Conservation (phyloP, 1,140 invertebrate species). For the Wiebesia pumilae region DNA sequence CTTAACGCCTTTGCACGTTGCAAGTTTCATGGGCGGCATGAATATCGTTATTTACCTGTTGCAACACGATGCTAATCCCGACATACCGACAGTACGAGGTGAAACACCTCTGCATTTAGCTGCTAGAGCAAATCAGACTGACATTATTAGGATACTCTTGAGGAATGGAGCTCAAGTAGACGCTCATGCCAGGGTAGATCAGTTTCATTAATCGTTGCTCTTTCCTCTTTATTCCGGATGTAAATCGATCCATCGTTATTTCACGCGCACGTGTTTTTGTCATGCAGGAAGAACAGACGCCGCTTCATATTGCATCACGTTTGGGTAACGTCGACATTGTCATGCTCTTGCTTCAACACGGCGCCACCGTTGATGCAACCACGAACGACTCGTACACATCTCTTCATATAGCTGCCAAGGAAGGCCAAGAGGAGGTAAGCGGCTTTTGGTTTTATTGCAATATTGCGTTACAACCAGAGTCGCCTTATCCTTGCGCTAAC, state of each 20-base stretch:
- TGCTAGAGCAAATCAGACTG: conserved; percentile 96
- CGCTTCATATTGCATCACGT: conserved; percentile 93
- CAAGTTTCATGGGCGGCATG: conserved; percentile 99
- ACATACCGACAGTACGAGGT: conserved; percentile 95
- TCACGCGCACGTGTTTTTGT: conserved; percentile 33
- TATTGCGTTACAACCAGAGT: not conserved
- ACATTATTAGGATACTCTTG: conserved; percentile 95
- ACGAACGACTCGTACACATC: conserved; percentile 97
- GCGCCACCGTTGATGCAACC: conserved; percentile 88
- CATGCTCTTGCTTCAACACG: conserved; percentile 91
- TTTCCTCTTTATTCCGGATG: not conserved
- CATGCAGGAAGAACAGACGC: conserved; percentile 90
- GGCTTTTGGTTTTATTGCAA: conserved; percentile 58
- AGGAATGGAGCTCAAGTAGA: conserved; percentile 97
- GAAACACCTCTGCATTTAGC: conserved; percentile 98
- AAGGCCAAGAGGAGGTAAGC: conserved; percentile 89
- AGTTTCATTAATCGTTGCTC: conserved; percentile 12
- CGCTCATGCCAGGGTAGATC: conserved; percentile 86
- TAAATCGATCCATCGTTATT: not conserved
- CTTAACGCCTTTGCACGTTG: conserved; percentile 97
- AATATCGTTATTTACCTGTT: conserved; percentile 98
- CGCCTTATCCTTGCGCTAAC: not conserved
- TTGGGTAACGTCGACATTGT: conserved; percentile 96
- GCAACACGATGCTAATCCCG: conserved; percentile 94
- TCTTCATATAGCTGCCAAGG: conserved; percentile 98